These are phyloP conservation scores for Crocodylus rhombifer DNA, from an alignment of 2,797 vertebrate species.

Conservation along the genomic window DNA sequence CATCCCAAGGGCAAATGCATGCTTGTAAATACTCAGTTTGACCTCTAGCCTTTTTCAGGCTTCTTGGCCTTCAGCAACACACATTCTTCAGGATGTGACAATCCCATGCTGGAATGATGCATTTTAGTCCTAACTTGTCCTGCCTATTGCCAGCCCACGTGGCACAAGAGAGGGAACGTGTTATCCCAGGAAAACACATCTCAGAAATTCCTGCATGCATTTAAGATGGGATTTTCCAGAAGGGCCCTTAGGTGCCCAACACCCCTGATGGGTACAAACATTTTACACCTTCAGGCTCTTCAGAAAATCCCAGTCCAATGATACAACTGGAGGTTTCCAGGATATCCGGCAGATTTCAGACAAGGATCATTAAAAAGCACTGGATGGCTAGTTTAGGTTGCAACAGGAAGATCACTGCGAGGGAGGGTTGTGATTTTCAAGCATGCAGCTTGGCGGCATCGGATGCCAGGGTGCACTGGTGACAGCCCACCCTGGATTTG, in stretches of 20 bases:
- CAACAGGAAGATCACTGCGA: not conserved
- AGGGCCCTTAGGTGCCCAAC: not conserved
- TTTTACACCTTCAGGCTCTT: not conserved
- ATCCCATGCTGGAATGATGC: fast-evolving
- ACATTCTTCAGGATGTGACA: not conserved
- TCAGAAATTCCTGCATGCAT: fast-evolving
- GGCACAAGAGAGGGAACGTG: not conserved
- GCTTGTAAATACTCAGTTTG: not conserved
- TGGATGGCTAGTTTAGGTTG: not conserved
- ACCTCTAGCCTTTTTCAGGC: not conserved
- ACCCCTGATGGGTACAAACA: fast-evolving
- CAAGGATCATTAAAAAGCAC: too few relatives aligned
- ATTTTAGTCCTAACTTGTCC: fast-evolving
- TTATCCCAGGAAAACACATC: not conserved
- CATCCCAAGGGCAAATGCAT: not conserved
- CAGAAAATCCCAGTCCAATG: not conserved
- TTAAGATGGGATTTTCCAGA: not conserved
- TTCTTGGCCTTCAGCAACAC: not conserved
- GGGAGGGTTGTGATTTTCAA: fast-evolving
- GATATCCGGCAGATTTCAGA: not conserved
- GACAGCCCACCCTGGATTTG: too few relatives aligned
- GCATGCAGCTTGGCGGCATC: fast-evolving
- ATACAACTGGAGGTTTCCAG: not conserved
- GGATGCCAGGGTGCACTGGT: fast-evolving
- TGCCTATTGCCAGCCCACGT: not conserved